Base-by-base conservation (phyloP, 2,797 vertebrate genomes). In the Chloroceryle amazona region DNA sequence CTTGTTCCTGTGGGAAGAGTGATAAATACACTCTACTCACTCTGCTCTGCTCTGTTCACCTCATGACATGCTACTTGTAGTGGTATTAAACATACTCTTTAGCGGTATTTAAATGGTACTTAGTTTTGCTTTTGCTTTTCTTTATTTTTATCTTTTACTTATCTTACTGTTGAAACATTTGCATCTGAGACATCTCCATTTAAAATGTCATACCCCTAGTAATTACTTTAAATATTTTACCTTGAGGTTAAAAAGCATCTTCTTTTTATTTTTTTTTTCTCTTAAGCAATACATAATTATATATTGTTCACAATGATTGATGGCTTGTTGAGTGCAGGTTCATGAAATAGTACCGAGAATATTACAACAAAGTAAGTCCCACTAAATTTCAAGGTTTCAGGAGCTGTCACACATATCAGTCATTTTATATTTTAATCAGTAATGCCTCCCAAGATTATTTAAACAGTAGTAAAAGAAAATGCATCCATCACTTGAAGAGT, bases 271-370 rank as follows among this genome's bases (percentile, higher is more conserved):
- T 31, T 3, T 62, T 66, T 55, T 70, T 74, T 71, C 47, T 93
- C 79, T 94, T 85, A 81, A 93, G 51, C 42, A 89, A 70, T 63
- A 44, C 11, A 44, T 89, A 93, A 96, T 97, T 96, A 95, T 87
- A 88, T 89, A 71, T 89, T 96, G 11, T 39, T 95, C 52, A 90
- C 12, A 79, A 55, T 92, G 96, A 96, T 31, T 96, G 97, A 94
- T 18, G 3, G 72, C 84, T 92, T 93, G 42, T 83, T 96, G 92
- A 96, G 55, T 54, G 22, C 25, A 81, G 47, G 22, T 92, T 92
- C 63, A 63, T 92, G 55, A 95, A 96, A 80, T 15, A 92, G 23
- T 74, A 87, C 60, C 57, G 72, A 80, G 94, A 95, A 86, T 95
- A 94, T 63, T 90, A 55, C 76, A 93, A 90, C 67, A 94, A 62